phyloP scores from a whole-genome alignment of 92 coral and sea anemone genomes.

The Zoanthus solanderi region DNA sequence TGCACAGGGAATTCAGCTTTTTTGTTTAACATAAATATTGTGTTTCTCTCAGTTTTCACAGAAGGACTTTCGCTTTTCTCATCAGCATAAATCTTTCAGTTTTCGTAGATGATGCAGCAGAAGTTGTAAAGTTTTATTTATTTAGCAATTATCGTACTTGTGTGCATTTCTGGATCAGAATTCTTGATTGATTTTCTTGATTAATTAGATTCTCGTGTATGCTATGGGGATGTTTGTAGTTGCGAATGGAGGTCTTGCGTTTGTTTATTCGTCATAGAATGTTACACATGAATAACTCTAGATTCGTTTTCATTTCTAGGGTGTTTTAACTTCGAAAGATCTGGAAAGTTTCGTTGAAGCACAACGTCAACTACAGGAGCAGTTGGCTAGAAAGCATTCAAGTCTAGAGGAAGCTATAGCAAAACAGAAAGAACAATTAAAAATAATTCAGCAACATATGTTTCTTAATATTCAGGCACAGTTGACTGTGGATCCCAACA shows the following conservation, averaged over 20 bases:
- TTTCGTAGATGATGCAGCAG: neutral
- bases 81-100: neutral
- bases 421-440: slow-evolving; percentile 82
- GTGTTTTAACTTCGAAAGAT: slow-evolving; percentile 69
- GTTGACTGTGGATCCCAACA: slow-evolving; percentile 75
- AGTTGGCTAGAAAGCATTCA: slow-evolving; percentile 81
- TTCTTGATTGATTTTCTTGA: neutral
- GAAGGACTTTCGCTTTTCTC: neutral
- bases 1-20: neutral
- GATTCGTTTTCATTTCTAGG: slow-evolving; percentile 49
- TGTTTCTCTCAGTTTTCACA: no score
- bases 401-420: slow-evolving; percentile 75
- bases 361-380: slow-evolving; percentile 87
- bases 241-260: neutral
- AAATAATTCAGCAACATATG: slow-evolving; percentile 91
- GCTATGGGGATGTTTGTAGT: neutral
- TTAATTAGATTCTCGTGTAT: neutral
- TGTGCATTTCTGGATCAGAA: neutral
- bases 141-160: neutral
- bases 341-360: slow-evolving; percentile 84
- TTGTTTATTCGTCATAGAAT: neutral
- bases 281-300: no score
- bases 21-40: no score
- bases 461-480: slow-evolving; percentile 92
- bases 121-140: neutral